Evolutionary conservation across 2,888 invertebrate genomes (phyloP), one percentile per base, ranked within the genome.

Genomic region (Halictus ligatus): DNA sequence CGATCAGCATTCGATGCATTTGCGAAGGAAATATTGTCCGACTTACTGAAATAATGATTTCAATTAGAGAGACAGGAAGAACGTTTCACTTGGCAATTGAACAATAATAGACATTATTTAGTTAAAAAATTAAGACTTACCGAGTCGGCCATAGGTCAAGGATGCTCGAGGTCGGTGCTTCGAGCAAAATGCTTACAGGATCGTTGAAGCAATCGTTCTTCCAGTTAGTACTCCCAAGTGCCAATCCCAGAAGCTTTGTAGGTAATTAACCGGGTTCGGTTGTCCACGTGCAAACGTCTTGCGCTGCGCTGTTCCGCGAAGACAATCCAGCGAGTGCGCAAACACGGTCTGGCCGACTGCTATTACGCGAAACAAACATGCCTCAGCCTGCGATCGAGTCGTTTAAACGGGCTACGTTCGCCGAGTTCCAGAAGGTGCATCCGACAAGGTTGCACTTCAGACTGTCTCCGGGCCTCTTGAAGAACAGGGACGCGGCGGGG

Each of bases 311-410:
- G 35, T 15, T n/a, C 29, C 50, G 54, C 2, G 40, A 60, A 15
- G 25, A 6, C 15, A 25, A 15, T 5, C 6, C 13, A 29, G 15
- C 25, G 29, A 29, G 10, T 35, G 21, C 2, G 25, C 21, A 69
- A 69, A 69, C 35, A 29, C 25, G 3, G 15, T 18, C 21, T 21
- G 10, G 21, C 21, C 21, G 1, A 12, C n/a, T 21, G 72, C 72
- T 73, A 83, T 81, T 81, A 76, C 69, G 79, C 35, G 67, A 48
- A 58, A 58, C 50, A 82, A 80, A 82, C 81, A 60, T 76, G 54
- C 29, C 29, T 64, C 43, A 25, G n/a, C 76, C 50, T 35, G 72
- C 54, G 35, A 76, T 81, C 54, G 60, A 48, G 64, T 50, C 46
- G 46, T 64, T 83, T 67, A 83, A 76, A 73, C 15, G 81, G 29